Base-by-base conservation (phyloP, 2,797 vertebrate species). In the Leptoclinus maculatus region DNA sequence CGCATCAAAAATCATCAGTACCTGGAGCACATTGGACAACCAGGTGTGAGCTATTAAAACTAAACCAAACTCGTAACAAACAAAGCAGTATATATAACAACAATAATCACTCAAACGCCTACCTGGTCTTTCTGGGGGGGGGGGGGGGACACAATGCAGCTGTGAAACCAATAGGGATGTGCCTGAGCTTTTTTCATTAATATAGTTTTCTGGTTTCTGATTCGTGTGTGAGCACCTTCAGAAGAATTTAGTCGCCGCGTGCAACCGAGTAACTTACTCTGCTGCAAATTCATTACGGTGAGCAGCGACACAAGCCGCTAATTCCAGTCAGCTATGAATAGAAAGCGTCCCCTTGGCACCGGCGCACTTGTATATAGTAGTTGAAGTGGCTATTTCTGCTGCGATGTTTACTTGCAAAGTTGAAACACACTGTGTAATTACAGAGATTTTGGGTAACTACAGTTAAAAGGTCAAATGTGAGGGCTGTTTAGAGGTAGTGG, bases 281-380 rank as follows among this genome's bases (percentile, higher is more conserved):
- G 71, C 84, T 87, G 77, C 76, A 92, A 90, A 83, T 92, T 93
- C 79, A 87, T 93, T 92, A 91, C 91, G 90, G 93, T 88, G 90
- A 88, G 83, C 75, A 82, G 80, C 89, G 89, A 92, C 87, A 91
- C 86, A 87, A 87, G 87, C 90, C 90, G 88, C 89, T 90, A 87
- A 91, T 89, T 93, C 90, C 84, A 87, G 80, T 74, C 81, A 80
- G 80, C 92, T 91, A 90, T 83, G 88, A 95, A 96, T 96, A 94
- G 96, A 91, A 94, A 93, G 85, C 75, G 84, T 83, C 91, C 27
- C 49, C 88, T 54, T 91, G 88, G 92, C 88, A 92, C 89, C 90
- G 87, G 80, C 60, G 1, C 38, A 49, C 82, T 83, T 87, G 85
- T 89, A 88, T 93, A 88, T 91, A 92, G 87, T 92, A 84, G 87